phyloP scores from a whole-genome alignment of 2,797 vertebrate species.

The Epinephelus awoara region DNA sequence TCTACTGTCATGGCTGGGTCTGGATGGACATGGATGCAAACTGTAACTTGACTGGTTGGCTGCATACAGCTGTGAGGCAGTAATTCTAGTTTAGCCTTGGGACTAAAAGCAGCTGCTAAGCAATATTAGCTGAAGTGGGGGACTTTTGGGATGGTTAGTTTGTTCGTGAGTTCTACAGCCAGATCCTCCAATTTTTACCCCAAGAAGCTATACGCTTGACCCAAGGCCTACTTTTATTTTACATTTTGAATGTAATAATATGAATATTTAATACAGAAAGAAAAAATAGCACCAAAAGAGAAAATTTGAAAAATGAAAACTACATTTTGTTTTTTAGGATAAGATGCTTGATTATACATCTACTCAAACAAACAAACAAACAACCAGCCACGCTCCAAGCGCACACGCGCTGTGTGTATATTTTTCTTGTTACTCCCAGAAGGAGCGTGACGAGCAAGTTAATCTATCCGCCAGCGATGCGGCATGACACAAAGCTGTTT shows the following conservation, averaged over 20 bases:
- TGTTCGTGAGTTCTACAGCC: neutral
- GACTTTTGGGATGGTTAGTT: neutral
- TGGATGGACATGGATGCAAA: too few relatives aligned
- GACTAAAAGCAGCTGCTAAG: too few relatives aligned
- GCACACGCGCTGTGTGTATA: constrained; percentile 57
- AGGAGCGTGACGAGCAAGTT: constrained; percentile 79
- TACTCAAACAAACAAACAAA: constrained; percentile 68
- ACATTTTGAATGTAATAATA: too few relatives aligned
- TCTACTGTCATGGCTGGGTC: too few relatives aligned
- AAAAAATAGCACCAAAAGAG: neutral
- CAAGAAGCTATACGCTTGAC: neutral
- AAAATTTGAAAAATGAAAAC: constrained; percentile 7
- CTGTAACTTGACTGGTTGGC: too few relatives aligned
- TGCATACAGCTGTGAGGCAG: too few relatives aligned
- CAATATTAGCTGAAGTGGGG: neutral
- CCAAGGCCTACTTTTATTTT: neutral
- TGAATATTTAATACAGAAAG: too few relatives aligned
- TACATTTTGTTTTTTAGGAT: constrained; percentile 19
- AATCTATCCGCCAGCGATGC: constrained; percentile 84
- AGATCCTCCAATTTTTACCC: neutral
- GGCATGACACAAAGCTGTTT: constrained; percentile 78
- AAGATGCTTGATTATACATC: constrained; percentile 43
- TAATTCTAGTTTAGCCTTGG: too few relatives aligned
- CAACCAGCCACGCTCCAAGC: constrained; percentile 47
- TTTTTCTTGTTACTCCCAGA: constrained; percentile 76